Percentiles rank a stretch among this genome's conserved stretches.
Evolutionary conservation across 2,888 invertebrate species (phyloP).

Genomic region (Patella pellucida): DNA sequence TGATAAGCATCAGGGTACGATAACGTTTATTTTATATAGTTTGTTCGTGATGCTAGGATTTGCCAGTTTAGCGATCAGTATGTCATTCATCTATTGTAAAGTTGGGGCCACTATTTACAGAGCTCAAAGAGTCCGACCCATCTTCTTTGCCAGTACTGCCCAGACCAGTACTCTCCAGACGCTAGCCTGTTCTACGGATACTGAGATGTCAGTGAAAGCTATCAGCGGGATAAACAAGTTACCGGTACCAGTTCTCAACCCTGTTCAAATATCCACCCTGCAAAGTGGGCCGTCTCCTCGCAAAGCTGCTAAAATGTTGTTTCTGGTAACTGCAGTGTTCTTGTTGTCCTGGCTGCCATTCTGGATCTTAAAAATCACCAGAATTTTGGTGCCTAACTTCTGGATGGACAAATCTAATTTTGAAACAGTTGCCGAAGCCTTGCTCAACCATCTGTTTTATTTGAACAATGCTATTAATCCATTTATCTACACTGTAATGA

Average conservation of each 20-base stretch:
- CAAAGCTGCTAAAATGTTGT: conserved; percentile 46
- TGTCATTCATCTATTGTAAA: conserved; percentile 33
- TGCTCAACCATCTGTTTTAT: conserved; percentile 41
- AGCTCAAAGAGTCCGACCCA: not conserved
- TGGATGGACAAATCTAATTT: conserved; percentile 15
- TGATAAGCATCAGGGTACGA: conserved; percentile 28
- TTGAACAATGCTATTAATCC: conserved; percentile 44
- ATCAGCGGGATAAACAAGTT: no score
- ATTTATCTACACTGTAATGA: conserved; percentile 41
- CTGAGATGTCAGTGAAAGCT: no score
- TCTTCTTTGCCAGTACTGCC: not conserved
- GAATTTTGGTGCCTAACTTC: conserved; percentile 11
- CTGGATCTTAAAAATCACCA: conserved; percentile 31
- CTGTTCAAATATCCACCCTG: not conserved
- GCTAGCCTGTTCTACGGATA: no score
- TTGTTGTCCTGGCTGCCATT: conserved; percentile 45
- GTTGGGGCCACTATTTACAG: conserved; percentile 34
- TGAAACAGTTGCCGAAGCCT: conserved; percentile 19
- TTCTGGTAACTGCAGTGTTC: conserved; percentile 42
- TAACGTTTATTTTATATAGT: conserved; percentile 23
- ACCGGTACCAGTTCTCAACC: not conserved
- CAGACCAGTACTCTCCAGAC: no score
- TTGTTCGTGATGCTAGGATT: conserved; percentile 29
- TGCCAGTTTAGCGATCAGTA: conserved; percentile 20
- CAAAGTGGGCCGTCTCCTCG: conserved; percentile 16